Evolutionary conservation across 2,797 vertebrate genomes (phyloP).

Genomic region (Melanitta fusca): DNA sequence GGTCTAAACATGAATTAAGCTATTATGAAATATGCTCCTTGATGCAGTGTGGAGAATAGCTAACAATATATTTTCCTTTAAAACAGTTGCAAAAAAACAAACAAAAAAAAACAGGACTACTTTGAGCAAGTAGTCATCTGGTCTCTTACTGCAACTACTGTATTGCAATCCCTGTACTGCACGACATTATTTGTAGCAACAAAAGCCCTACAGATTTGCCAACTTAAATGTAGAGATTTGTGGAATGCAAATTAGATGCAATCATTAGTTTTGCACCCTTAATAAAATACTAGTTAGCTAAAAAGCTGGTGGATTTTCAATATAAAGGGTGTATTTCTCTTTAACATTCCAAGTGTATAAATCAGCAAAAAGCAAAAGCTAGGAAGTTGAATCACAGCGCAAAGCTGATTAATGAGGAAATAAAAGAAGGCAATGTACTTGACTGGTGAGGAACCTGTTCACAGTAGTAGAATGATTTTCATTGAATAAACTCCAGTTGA

Average conservation of each 20-base stretch:
- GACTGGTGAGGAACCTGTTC: neutral
- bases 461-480: neutral
- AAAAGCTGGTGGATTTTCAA: neutral
- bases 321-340: neutral
- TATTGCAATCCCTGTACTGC: neutral
- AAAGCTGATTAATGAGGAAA: neutral
- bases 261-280: neutral
- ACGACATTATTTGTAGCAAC: neutral
- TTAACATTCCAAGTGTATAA: neutral
- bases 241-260: neutral
- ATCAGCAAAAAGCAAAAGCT: neutral
- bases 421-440: neutral
- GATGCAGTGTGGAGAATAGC: neutral
- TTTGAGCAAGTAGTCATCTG: neutral
- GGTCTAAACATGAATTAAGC: neutral
- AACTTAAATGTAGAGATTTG: neutral
- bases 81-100: neutral
- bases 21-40: neutral
- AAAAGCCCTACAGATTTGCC: neutral
- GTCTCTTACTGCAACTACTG: neutral
- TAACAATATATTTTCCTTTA: neutral
- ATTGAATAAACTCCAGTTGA: neutral
- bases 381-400: neutral
- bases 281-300: neutral
- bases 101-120: neutral